These are phyloP conservation scores for Schrankia costaestrigalis DNA, from an alignment of 2,888 invertebrate species.

Conservation along the genomic window DNA sequence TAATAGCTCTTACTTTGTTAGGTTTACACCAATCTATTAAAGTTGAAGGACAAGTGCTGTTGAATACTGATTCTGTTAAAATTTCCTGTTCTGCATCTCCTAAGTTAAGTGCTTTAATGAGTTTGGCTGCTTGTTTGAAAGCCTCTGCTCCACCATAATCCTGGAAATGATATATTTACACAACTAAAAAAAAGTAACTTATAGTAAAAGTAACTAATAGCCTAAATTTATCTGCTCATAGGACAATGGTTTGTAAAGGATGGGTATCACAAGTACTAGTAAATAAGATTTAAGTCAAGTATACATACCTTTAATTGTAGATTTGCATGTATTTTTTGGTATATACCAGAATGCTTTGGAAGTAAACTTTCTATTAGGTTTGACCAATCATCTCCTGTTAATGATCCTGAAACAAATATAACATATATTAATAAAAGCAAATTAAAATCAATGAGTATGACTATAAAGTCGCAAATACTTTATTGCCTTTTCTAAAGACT, in stretches of 20 bases:
- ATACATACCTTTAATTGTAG: slow-evolving; percentile 61
- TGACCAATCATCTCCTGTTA: slow-evolving; percentile 82
- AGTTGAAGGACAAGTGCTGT: slow-evolving; percentile 65
- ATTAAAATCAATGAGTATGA: too few relatives aligned
- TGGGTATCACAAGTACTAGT: too few relatives aligned
- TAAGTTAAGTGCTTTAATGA: slow-evolving; percentile 64
- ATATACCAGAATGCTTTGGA: slow-evolving; percentile 76
- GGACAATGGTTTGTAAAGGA: too few relatives aligned
- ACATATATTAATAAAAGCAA: too few relatives aligned
- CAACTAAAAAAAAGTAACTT: not conserved
- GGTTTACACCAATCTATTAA: slow-evolving; percentile 75
- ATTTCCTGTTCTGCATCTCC: slow-evolving; percentile 67
- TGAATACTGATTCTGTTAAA: slow-evolving; percentile 71
- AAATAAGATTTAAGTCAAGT: too few relatives aligned
- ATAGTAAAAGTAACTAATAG: too few relatives aligned
- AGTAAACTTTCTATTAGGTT: slow-evolving; percentile 76
- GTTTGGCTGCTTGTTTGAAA: slow-evolving; percentile 70
- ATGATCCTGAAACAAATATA: slow-evolving; percentile 75
- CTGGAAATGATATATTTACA: slow-evolving; percentile 43
- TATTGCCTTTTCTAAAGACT: too few relatives aligned
- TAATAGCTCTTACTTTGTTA: slow-evolving; percentile 65
- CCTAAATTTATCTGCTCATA: too few relatives aligned
- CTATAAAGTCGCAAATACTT: too few relatives aligned
- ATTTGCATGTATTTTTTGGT: slow-evolving; percentile 70
- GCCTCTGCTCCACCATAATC: slow-evolving; percentile 68